These are phyloP conservation scores for Lamprologus ornatipinnis DNA, from an alignment of 2,113 vertebrate genomes.

Conservation along the genomic window DNA sequence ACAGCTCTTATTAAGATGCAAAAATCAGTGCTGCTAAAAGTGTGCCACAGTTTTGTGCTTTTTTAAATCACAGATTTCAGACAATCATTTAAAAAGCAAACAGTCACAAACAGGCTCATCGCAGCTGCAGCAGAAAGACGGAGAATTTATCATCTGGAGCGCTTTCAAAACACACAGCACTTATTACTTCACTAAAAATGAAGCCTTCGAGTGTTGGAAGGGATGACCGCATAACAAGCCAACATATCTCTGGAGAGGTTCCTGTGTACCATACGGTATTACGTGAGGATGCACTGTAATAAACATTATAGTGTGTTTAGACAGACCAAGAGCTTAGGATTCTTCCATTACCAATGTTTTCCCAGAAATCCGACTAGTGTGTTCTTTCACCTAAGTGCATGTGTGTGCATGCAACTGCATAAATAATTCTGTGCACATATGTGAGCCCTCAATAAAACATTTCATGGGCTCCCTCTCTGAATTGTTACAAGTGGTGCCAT, in stretches of 20 bases:
- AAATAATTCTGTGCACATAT: conserved; percentile 12
- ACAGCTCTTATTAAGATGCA: neutral
- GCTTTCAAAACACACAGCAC: conserved; percentile 13
- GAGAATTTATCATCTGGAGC: conserved; percentile 9
- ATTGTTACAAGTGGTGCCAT: conserved; percentile 62
- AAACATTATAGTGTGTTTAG: conserved; percentile 61
- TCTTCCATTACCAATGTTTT: conserved; percentile 53
- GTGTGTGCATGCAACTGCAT: neutral
- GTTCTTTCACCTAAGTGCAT: neutral
- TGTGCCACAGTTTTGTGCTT: neutral
- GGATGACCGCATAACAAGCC: neutral
- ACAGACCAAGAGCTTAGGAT: conserved; percentile 53
- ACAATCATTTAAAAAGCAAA: neutral
- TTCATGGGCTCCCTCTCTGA: conserved; percentile 54
- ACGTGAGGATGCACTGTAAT: conserved; percentile 34
- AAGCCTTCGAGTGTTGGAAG: neutral
- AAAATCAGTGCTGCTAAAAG: neutral
- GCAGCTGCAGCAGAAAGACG: neutral
- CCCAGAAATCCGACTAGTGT: conserved; percentile 21
- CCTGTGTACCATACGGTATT: conserved; percentile 22
- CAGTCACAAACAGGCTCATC: neutral
- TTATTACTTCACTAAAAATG: conserved; percentile 11
- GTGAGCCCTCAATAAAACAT: conserved; percentile 50
- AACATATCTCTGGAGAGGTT: conserved; percentile 28
- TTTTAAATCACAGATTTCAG: neutral